Percentiles rank a stretch among this genome's conserved stretches.
Conservation (phyloP, 2,888 invertebrate genomes). For the Polia nebulosa region DNA sequence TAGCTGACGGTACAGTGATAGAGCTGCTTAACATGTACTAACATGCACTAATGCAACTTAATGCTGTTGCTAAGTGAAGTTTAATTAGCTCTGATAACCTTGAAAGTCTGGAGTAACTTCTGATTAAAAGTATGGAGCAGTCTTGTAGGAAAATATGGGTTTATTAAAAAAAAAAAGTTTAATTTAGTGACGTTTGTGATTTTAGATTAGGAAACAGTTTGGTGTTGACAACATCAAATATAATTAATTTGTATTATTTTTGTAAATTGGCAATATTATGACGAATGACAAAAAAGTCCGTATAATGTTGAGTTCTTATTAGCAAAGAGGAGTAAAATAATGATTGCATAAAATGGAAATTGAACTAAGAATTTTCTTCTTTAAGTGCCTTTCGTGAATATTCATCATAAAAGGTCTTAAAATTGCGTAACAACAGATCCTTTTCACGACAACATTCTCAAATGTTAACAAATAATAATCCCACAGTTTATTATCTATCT, state of each 20-base stretch:
- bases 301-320: background rate
- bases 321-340: background rate
- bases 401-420: conserved; percentile 8
- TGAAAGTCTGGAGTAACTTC: background rate
- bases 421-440: conserved; percentile 14
- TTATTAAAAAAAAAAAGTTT: no score
- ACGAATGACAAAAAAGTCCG: background rate
- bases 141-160: no score
- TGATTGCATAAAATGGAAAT: background rate
- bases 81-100: background rate
- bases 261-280: no score
- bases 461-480: conserved; percentile 47
- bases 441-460: conserved; percentile 23
- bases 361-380: background rate
- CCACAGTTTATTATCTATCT: conserved; percentile 40
- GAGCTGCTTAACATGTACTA: conserved; percentile 8
- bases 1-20: conserved; percentile 10
- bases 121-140: background rate
- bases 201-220: no score
- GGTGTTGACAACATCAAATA: no score
- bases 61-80: conserved; percentile 11
- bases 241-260: no score
- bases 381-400: background rate
- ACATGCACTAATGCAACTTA: conserved; percentile 16
- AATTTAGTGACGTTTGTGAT: no score